A percentile compares a stretch with the other conserved stretches of the same genome.
Conservation (phyloP, 2,797 vertebrate genomes). For the Fistularia commersonii region DNA sequence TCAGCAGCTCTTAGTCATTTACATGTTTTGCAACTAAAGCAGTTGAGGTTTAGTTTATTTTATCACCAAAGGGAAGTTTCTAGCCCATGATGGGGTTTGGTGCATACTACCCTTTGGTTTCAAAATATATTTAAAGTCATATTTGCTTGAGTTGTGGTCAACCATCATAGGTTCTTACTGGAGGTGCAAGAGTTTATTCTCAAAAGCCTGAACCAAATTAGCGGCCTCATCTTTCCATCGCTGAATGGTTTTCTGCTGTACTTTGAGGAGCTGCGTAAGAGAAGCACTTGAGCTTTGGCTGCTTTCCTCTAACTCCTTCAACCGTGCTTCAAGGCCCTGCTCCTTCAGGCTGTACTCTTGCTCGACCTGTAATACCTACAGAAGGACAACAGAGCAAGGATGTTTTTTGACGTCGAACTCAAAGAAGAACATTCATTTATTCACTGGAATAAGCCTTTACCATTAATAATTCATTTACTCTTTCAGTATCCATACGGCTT, state of each 20-base stretch:
- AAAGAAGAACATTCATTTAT: no score
- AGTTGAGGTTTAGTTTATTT: no score
- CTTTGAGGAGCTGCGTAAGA: constrained; percentile 80
- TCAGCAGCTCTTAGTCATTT: no score
- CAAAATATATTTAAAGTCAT: not conserved
- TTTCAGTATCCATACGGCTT: no score
- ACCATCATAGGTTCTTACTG: constrained; percentile 77
- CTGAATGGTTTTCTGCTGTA: constrained; percentile 85
- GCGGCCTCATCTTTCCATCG: constrained; percentile 89
- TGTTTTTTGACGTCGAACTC: no score
- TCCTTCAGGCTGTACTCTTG: constrained; percentile 86
- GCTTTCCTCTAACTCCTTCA: constrained; percentile 87
- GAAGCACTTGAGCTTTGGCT: constrained; percentile 77
- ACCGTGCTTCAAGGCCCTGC: constrained; percentile 76
- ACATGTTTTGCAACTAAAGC: no score
- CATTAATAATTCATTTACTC: no score
- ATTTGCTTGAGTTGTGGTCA: not conserved
- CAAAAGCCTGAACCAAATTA: constrained; percentile 77
- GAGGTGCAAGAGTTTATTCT: constrained; percentile 77
- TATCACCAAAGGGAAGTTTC: no score
- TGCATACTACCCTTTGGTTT: no score
- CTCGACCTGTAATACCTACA: constrained; percentile 85
- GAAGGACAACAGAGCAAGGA: not conserved
- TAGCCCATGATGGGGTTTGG: no score
- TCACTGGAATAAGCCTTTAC: no score